Base-by-base conservation (phyloP, 2,113 vertebrate species). In the Eurystomus gularis region DNA sequence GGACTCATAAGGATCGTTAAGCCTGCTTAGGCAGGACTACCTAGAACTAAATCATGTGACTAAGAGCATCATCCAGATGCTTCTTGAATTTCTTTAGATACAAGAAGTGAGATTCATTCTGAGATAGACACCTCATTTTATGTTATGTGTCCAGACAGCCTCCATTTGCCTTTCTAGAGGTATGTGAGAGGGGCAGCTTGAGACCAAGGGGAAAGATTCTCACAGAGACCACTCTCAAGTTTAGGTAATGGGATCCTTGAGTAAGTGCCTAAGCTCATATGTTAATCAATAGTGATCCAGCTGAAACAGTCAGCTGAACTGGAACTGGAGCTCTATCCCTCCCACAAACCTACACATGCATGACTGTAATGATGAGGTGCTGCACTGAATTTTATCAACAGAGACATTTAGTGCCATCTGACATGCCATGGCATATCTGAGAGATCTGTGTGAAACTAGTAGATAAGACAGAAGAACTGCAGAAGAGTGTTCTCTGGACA, bases 271-370 rank as follows among this genome's bases (percentile, higher is more conserved):
- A 46, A 76, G 33, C 9, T 80, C 44, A 6, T 23, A 15, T 9
- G 49, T 11, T 76, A 52, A 49, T 58, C 17, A 20, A 7, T 7
- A 40, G 11, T 5, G n/a, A 71, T 35, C 4, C 46, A 72, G 26
- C 3, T 3, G 82, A 51, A 80, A 11, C 3, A 37, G 35, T 13
- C 39, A 37, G 1, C 12, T n/a, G n/a, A n/a, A n/a, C n/a, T 1
- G 31, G 12, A 76, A 21, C 19, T 31, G 52, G 40, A 62, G n/a
- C 26, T 39, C 52, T 17, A 17, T 25, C 48, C n/a, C n/a, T 17
- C 44, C n/a, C 26, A 83, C 40, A 61, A 61, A 61, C 4, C 31
- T 66, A 13, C 19, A 28, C 21, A 2, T 13, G 25, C 7, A 9
- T 55, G 33, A 11, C 31, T 62, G 14, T 44, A 64, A 39, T 7